These are phyloP conservation scores for Watsonalla cultraria DNA, from an alignment of 2,888 invertebrate species.

Conservation along the genomic window DNA sequence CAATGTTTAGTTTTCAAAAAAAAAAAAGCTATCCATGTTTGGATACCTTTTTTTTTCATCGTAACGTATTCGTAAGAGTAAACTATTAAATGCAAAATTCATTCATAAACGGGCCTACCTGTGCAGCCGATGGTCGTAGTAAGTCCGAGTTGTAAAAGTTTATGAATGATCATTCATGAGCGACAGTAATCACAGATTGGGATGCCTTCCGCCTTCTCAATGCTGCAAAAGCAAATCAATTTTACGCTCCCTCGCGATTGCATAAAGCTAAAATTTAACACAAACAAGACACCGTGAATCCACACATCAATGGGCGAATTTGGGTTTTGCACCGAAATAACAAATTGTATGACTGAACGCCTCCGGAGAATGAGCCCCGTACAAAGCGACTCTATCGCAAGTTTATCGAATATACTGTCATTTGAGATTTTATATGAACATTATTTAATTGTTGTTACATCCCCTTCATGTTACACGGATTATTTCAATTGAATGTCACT, in stretches of 20 bases:
- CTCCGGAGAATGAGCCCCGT: conserved; percentile 54
- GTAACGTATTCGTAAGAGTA: conserved; percentile 5
- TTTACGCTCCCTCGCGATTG: conserved; percentile 67
- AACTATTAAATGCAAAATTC: conserved; percentile 32
- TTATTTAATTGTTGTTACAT: conserved; percentile 40
- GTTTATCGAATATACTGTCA: conserved; percentile 59
- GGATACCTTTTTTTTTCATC: neutral
- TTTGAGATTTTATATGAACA: conserved; percentile 45
- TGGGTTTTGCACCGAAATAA: conserved; percentile 44
- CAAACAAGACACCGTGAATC: conserved; percentile 42
- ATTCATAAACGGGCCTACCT: conserved; percentile 59
- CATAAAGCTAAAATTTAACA: conserved; percentile 65
- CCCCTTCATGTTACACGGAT: conserved; percentile 48
- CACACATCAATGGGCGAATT: conserved; percentile 31
- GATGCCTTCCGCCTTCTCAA: conserved; percentile 59
- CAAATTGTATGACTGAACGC: conserved; percentile 65
- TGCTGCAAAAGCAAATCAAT: conserved; percentile 55
- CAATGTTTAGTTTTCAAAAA: too few species aligned
- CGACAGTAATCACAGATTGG: conserved; percentile 42
- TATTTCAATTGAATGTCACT: conserved; percentile 38
- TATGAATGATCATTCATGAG: conserved; percentile 55
- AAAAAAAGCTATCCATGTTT: too few species aligned
- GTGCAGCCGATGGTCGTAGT: conserved; percentile 40
- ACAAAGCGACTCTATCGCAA: conserved; percentile 28
- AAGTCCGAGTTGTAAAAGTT: conserved; percentile 52